phyloP scores from a whole-genome alignment of 37 sponge, comb jelly and placozoan genomes.

The Ianthella basta region DNA sequence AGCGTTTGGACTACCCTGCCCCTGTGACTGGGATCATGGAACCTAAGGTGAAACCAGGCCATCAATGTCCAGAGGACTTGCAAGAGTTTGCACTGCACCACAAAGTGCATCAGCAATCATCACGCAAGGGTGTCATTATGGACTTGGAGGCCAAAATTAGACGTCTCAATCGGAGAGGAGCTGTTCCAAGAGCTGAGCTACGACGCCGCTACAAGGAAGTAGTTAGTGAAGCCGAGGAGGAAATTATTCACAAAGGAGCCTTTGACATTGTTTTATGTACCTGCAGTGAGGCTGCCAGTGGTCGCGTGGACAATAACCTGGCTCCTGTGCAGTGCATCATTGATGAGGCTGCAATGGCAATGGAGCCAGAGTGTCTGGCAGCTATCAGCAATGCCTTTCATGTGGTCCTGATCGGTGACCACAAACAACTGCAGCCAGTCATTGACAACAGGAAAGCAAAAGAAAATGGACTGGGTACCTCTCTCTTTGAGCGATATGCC shows the following conservation, averaged over 20 bases:
- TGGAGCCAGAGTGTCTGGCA: constrained; percentile 63
- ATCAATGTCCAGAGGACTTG: background rate
- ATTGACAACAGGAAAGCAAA: constrained; percentile 11
- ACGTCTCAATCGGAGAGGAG: background rate
- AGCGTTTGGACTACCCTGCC: constrained; percentile 36
- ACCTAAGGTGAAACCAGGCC: background rate
- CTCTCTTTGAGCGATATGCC: constrained; percentile 41
- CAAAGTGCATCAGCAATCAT: background rate
- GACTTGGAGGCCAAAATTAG: constrained; percentile 18
- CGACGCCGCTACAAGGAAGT: background rate
- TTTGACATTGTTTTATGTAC: constrained; percentile 28
- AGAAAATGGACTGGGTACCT: background rate
- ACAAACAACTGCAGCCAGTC: constrained; percentile 28
- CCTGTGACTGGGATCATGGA: constrained; percentile 7
- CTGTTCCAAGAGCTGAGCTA: constrained; percentile 14
- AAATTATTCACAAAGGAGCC: background rate
- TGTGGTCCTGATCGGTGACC: constrained; percentile 42
- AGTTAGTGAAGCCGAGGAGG: constrained; percentile 1
- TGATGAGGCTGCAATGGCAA: constrained; percentile 69
- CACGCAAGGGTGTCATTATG: background rate
- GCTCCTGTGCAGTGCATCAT: constrained; percentile 38
- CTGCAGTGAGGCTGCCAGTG: constrained; percentile 25
- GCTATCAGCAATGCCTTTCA: constrained; percentile 36
- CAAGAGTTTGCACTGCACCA: constrained; percentile 46
- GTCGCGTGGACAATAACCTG: background rate